Base-by-base conservation (phyloP, 2,113 vertebrate genomes). In the Hippocampus guttulatus region DNA sequence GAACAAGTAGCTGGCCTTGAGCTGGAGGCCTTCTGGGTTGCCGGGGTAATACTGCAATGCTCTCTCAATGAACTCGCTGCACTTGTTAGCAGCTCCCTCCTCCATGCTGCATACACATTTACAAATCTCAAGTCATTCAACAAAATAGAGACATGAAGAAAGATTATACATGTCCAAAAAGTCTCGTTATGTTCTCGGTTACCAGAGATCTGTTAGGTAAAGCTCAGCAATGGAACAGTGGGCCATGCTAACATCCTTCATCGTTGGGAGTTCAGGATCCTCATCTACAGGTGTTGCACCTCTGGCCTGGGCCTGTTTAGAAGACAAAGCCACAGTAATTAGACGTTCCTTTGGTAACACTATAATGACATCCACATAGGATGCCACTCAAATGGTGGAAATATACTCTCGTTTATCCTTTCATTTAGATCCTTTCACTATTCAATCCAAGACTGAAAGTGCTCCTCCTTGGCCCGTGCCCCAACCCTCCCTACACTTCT, bases 1-100 rank as follows among this genome's bases (percentile, higher is more conserved):
- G 87, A 94, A 93, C 70, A 93, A 91, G 87, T 93, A 94, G 85
- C 93, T 94, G 68, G 93, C 93, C 93, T 93, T 94, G 77, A 94
- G 88, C 88, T 94, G 93, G 45, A 94, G 85, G 30, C 90, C 92
- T 83, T 94, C 93, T 0, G 93, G 88, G 83, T 88, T 93, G 84
- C 87, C 88, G 51, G 90, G 89, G 77, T 91, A 73, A 78, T 92
- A 88, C 30, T 92, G 88, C 79, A 94, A 86, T 8, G 91, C 93
- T 85, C 80, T 89, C 67, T 91, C 90, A 49, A 94, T 87, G 65
- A 90, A 88, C 76, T 92, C 92, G 66, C 78, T 90, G 81, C 93
- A 94, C 76, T 86, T 90, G 58, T 92, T 90, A 38, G 86, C 85
- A 11, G 93, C 93, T 52, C 88, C 92, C 2, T 94, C 92, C 68